These are phyloP conservation scores for Epinotia demarniana DNA, from an alignment of 2,888 invertebrate species.

Conservation along the genomic window DNA sequence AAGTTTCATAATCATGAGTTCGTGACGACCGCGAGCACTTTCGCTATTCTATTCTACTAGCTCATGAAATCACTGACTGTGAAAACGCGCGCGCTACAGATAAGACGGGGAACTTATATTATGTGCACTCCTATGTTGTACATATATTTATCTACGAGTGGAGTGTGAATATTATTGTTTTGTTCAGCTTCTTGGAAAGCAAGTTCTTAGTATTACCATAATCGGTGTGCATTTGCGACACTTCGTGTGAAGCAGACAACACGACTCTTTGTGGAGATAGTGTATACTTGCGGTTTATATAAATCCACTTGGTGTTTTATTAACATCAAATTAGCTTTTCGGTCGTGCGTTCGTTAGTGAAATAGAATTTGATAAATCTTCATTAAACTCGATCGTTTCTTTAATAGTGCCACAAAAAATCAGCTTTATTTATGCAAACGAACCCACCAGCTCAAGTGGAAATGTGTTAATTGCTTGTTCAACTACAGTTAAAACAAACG, in stretches of 20 bases:
- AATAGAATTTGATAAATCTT: too few species aligned
- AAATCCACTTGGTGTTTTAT: too few species aligned
- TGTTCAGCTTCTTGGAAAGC: background rate
- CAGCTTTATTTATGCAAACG: background rate
- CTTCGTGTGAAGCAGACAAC: too few species aligned
- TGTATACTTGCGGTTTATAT: too few species aligned
- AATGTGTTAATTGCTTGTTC: slow-evolving; percentile 5
- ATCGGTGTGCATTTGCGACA: too few species aligned
- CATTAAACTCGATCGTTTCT: background rate
- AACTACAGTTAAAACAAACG: background rate
- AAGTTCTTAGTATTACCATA: background rate
- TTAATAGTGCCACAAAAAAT: background rate
- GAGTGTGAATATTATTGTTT: slow-evolving; percentile 1
- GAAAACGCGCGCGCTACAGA: background rate
- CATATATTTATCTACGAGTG: background rate
- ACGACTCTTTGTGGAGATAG: too few species aligned
- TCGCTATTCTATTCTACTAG: background rate
- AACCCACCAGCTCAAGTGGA: background rate
- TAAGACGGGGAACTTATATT: background rate
- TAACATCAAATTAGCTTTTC: too few species aligned
- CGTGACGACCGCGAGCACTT: background rate
- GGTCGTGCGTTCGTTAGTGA: too few species aligned
- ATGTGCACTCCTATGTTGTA: background rate
- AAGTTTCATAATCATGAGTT: background rate
- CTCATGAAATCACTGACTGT: background rate